phyloP scores from a whole-genome alignment of 2,888 invertebrate genomes.

The Ernsta delagoae region DNA sequence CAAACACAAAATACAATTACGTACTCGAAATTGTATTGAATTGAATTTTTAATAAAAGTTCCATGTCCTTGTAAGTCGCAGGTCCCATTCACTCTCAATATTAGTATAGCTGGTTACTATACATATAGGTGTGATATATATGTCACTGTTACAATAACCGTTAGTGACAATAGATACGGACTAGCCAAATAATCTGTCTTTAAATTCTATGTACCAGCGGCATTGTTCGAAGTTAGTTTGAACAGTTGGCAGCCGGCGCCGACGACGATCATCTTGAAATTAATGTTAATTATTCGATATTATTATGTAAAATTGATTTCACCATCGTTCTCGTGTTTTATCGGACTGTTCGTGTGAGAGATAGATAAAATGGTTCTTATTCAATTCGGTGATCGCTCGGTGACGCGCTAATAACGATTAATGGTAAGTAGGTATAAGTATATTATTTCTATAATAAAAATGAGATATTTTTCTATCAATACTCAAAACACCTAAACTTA shows the following conservation, averaged over 20 bases:
- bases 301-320: not conserved
- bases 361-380: not conserved
- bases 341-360: not conserved
- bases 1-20: not conserved
- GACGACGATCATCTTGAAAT: constrained; percentile 12
- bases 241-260: constrained; percentile 1
- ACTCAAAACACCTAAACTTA: too few relatives aligned
- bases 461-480: too few relatives aligned
- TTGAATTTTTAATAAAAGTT: not conserved
- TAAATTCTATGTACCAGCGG: not conserved
- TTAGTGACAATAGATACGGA: not conserved
- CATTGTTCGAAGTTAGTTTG: constrained; percentile 5
- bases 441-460: too few relatives aligned
- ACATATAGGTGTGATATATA: constrained; percentile 6
- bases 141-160: constrained; percentile 32
- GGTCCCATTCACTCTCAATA: constrained; percentile 1
- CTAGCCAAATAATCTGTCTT: not conserved
- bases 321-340: not conserved
- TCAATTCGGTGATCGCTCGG: too few relatives aligned
- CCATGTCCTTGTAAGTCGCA: not conserved
- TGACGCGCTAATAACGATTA: too few relatives aligned
- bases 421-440: too few relatives aligned
- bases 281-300: constrained; percentile 21
- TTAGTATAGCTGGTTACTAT: constrained; percentile 2
- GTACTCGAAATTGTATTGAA: not conserved